Evolutionary conservation across 2,113 vertebrate genomes (phyloP), one percentile per base, ranked within the genome.

Genomic region (Fukomys damarensis): DNA sequence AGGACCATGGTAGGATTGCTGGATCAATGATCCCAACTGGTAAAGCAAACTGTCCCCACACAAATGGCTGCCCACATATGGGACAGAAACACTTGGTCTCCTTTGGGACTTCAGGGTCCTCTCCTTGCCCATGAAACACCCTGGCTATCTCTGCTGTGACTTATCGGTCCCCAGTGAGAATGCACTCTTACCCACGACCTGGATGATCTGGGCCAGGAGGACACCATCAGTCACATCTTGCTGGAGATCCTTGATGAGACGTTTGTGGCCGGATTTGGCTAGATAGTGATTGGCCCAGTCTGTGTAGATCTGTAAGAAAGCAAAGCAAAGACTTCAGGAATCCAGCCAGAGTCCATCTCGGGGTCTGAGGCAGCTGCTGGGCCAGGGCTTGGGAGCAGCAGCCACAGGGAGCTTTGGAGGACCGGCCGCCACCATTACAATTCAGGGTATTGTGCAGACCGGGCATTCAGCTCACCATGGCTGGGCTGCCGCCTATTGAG

Each of bases 251-350:
- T 99, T 99, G 98, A 99, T 99, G 97, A 99, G 99, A 12, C 99
- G 99, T 98, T 99, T 99, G 98, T 99, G 99, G 97, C 99, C 99
- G 0, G 99, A 99, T 98, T 99, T 99, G 89, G 99, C 99, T 68
- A 99, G 99, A 96, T 99, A 99, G 96, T 99, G 99, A 98, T 99
- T 99, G 95, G 99, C 99, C 99, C 99, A 99, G 98, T 99, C 99
- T 0, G 99, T 99, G 97, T 99, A 99, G 98, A 99, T 99, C 99
- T 99, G 98, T 96, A 43, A 96, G 96, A 98, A 98, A 98, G 97
- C 96, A 96, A 97, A 95, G 35, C 30, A 65, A 7, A 59, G 94
- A 68, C 46, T 49, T 91, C 93, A 98, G 70, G 81, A 59, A 86
- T 30, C 94, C n/a, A 17, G 61, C 41, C 28, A 17, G 68, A 82